Evolutionary conservation across 2,797 vertebrate species (phyloP).

Genomic region (Parauchenoglanis punctatus): DNA sequence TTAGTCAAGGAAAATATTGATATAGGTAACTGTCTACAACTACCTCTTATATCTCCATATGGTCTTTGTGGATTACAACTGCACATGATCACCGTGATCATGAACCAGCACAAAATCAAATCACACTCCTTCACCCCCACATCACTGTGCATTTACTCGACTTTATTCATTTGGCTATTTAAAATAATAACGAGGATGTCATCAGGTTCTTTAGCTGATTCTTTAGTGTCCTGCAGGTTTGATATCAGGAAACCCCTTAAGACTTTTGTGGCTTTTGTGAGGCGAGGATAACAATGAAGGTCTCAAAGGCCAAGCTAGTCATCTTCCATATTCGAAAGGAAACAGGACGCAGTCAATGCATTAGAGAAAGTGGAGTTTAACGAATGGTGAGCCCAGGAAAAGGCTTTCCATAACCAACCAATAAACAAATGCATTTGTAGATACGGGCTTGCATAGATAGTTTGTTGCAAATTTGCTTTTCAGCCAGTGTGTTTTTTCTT

Average conservation of each 20-base stretch:
- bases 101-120: neutral
- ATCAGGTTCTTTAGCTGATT: conserved; percentile 7
- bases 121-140: neutral
- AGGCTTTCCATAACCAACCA: neutral
- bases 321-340: conserved; percentile 13
- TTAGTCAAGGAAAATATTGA: neutral
- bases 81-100: neutral
- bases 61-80: neutral
- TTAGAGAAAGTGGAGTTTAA: neutral
- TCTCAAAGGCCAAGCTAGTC: conserved; percentile 6
- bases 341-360: conserved; percentile 5
- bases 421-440: neutral
- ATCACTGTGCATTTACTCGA: neutral
- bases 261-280: conserved; percentile 4
- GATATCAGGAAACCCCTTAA: neutral
- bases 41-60: neutral
- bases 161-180: neutral
- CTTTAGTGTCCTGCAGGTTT: conserved; percentile 7
- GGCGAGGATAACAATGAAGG: neutral
- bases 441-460: neutral
- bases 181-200: conserved; percentile 6
- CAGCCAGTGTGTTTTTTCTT: neutral
- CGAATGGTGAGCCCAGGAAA: neutral
- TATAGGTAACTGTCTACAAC: neutral
- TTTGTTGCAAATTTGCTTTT: neutral